phyloP scores from a whole-genome alignment of 2,113 vertebrate genomes.

The Spea bombifrons region DNA sequence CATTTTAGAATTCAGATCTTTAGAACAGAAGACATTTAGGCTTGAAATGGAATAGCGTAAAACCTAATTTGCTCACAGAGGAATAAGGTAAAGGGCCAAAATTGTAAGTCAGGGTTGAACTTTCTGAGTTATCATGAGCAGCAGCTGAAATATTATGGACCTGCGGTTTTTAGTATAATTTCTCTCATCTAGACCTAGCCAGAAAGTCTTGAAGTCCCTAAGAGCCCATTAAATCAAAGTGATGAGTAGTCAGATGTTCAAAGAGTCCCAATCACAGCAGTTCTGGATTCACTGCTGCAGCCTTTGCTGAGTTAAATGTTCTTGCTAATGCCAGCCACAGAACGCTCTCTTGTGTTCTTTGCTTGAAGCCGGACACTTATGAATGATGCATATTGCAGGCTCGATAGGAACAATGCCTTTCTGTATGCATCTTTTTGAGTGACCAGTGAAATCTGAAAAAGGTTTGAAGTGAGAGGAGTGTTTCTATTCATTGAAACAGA shows the following conservation, averaged over 20 bases:
- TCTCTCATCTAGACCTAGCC: neutral
- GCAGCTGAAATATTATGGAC: neutral
- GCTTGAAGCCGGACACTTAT: too few relatives aligned
- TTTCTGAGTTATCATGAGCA: neutral
- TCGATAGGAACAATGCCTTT: too few relatives aligned
- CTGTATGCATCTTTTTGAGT: too few relatives aligned
- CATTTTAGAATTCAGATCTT: slow-evolving; percentile 68
- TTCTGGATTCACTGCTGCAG: neutral
- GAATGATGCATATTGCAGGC: too few relatives aligned
- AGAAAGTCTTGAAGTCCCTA: neutral
- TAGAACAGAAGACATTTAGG: slow-evolving; percentile 70
- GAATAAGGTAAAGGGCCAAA: slow-evolving; percentile 29
- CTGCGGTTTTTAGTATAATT: slow-evolving; percentile 5
- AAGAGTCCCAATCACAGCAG: neutral
- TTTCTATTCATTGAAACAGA: too few relatives aligned
- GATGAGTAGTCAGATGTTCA: slow-evolving; percentile 7
- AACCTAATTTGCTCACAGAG: slow-evolving; percentile 58
- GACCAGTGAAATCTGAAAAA: too few relatives aligned
- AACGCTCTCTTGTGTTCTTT: too few relatives aligned
- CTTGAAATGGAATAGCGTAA: slow-evolving; percentile 68
- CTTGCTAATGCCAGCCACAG: too few relatives aligned
- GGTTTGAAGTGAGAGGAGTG: too few relatives aligned
- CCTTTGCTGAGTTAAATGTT: neutral
- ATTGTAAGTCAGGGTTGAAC: slow-evolving; percentile 47
- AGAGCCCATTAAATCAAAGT: neutral